A percentile compares a stretch with the other conserved stretches of the same genome.
These are phyloP conservation scores for Microcebus griseorufus DNA, from an alignment of 2,113 vertebrate genomes.

Conservation along the genomic window DNA sequence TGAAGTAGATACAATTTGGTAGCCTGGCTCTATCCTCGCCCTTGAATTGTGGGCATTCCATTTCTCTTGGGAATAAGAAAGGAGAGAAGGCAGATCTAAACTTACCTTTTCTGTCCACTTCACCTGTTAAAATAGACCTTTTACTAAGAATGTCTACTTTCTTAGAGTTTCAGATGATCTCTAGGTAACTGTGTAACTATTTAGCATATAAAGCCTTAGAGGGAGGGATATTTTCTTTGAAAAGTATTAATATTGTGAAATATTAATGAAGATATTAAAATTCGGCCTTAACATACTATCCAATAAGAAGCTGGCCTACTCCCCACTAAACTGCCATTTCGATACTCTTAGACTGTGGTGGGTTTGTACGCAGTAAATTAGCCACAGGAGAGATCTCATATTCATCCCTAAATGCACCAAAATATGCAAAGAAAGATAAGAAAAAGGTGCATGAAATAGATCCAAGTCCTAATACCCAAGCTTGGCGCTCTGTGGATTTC, in stretches of 20 bases:
- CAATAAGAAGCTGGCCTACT: not conserved
- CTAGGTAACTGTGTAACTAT: not conserved
- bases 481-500: not conserved
- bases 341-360: not conserved
- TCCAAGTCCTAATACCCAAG: no score
- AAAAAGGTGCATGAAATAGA: not conserved
- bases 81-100: not conserved
- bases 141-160: not conserved
- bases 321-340: not conserved
- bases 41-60: not conserved
- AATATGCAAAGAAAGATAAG: conserved; percentile 74
- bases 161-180: not conserved
- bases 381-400: conserved; percentile 56
- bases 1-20: not conserved
- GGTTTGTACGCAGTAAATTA: conserved; percentile 71
- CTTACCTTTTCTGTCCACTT: not conserved
- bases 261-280: not conserved
- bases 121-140: not conserved
- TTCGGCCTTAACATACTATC: not conserved
- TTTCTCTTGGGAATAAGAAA: not conserved
- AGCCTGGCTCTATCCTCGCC: not conserved
- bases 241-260: not conserved
- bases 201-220: not conserved
- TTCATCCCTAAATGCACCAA: conserved; percentile 46
- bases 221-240: not conserved